Percentiles rank a stretch among this genome's conserved stretches.
Conservation (phyloP, 1,140 invertebrate genomes). For the Caenorhabditis briggsae region DNA sequence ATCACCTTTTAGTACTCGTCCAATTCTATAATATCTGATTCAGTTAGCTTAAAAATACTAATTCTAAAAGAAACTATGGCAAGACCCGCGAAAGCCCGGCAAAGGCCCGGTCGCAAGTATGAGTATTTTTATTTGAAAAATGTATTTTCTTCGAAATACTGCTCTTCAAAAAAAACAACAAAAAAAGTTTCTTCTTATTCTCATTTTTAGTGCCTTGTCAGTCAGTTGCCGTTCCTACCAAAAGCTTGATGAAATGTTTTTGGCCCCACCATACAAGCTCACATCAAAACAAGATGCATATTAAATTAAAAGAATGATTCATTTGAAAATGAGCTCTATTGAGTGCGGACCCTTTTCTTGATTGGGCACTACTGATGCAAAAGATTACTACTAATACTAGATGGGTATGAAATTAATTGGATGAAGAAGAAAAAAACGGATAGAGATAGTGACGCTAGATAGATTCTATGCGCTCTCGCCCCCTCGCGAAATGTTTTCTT, state of each 20-base stretch:
- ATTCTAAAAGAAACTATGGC: too few relatives aligned
- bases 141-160: background rate
- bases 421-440: background rate
- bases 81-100: too few relatives aligned
- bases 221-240: constrained; percentile 7
- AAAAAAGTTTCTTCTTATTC: background rate
- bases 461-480: background rate
- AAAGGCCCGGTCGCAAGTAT: too few relatives aligned
- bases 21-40: too few relatives aligned
- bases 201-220: background rate
- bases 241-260: constrained; percentile 7
- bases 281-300: constrained; percentile 49
- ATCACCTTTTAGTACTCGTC: too few relatives aligned
- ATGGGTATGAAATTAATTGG: constrained; percentile 26
- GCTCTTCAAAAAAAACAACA: background rate
- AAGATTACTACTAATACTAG: constrained; percentile 26
- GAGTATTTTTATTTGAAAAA: background rate
- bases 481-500: constrained; percentile 12
- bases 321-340: background rate
- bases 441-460: constrained; percentile 19
- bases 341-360: background rate
- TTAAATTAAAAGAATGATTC: constrained; percentile 16
- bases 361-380: background rate
- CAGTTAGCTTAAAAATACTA: too few relatives aligned
- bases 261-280: background rate